Base-by-base conservation (phyloP, 2,113 vertebrate genomes). In the Acrocephalus kingi region DNA sequence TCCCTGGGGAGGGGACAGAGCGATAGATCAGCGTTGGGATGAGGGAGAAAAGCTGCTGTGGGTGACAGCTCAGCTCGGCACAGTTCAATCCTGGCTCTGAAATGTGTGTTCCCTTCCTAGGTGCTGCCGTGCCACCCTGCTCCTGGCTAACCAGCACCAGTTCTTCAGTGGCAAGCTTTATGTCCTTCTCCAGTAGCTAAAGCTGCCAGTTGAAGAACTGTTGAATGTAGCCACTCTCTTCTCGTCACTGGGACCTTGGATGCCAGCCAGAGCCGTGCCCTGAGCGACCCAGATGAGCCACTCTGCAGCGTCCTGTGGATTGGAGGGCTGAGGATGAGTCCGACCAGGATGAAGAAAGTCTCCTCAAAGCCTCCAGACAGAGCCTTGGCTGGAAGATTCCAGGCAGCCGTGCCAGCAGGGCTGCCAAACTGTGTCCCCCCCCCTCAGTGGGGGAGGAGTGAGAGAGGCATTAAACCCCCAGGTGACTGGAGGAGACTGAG, bases 131-230 rank as follows among this genome's bases (percentile, higher is more conserved):
- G n/a, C 89, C 56, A 19, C 83, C 68, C 81, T 4, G 80, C 94
- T 97, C 94, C 97, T 99, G 99, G 99, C 99, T 98, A 98, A 99
- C 98, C 98, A 96, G 98, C 99, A 99, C 98, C 99, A 99, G 99
- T 99, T 99, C 99, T 99, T 99, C 99, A 99, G 99, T 99, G 99
- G 99, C 99, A 99, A 99, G 99, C 99, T 99, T 99, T 99, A 99
- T 99, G 99, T 99, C 98, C 98, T 98, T 98, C 97, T 98, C 97
- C 98, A 98, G 93, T 98, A 98, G 98, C 99, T 99, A 99, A 99
- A 99, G 99, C 99, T 99, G 99, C 99, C 99, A 99, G 99, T 99
- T 99, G 99, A 99, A 99, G 99, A 99, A 99, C 99, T 99, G 99
- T 99, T 99, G 99, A 99, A 98, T 98, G 99, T 98, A 98, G 99